Evolutionary conservation across 2,888 invertebrate species (phyloP), one percentile per base, ranked within the genome.

Genomic region (Oxyteleia sp.): DNA sequence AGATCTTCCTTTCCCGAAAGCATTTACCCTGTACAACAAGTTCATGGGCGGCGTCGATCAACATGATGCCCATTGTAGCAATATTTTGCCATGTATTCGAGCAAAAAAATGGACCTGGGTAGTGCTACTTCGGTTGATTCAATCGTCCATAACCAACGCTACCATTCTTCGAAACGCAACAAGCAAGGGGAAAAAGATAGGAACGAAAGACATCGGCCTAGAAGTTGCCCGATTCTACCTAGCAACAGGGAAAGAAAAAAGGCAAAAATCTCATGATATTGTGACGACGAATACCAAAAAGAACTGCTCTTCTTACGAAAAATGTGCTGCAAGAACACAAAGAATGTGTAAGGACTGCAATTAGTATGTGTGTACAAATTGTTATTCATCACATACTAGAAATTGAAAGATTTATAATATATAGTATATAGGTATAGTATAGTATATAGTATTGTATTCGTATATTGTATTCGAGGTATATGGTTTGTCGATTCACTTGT

Each of bases 21-120:
- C 69, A 53, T 80, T 84, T 23, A 45, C 38, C 0, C 32, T 63
- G 11, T 83, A 84, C 49, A 80, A 76, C 16, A 57, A 68, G 16
- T 72, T 47, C 35, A 83, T 79, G 69, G 68, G 78, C 26, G 74
- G 72, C 11, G 80, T 71, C n/a, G 76, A 76, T 64, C 53, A 23
- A 18, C 72, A 72, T 8, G 57, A 80, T 59, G 47, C 15, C 11
- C 69, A 80, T 64, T 79, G 69, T 49, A 69, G 53, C 26, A 51
- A 78, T 47, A 10, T 78, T 1, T 11, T 64, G 23, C 59, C 66
- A 51, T 51, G 64, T 43, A 72, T 80, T 15, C 41, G 38, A 32
- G 45, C 57, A 11, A 72, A 72, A 51, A 72, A 72, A 49, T 71
- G 68, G 51, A 68, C 68, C 11, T 68, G 68, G 76, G 76, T 29